A percentile compares a stretch with the other conserved stretches of the same genome.
phyloP scores from a whole-genome alignment of 1,140 invertebrate species.

The Musca domestica region DNA sequence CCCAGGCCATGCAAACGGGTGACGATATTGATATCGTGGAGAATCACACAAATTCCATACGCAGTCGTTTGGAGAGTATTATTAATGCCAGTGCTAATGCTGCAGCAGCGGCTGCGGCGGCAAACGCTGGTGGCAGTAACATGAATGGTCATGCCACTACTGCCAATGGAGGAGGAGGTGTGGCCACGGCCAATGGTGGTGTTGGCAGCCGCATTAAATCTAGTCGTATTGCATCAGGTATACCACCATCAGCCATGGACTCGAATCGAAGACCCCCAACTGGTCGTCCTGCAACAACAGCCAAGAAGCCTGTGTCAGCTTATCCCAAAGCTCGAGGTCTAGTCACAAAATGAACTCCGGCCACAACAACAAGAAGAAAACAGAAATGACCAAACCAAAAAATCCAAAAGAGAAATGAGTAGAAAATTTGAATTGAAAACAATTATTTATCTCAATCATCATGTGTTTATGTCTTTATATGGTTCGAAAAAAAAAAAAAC shows the following conservation, averaged over 20 bases:
- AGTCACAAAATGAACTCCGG: conserved; percentile 46
- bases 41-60: conserved; percentile 45
- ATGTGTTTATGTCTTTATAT: background rate
- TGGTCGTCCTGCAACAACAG: conserved; percentile 30
- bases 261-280: conserved; percentile 47
- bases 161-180: background rate
- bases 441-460: background rate
- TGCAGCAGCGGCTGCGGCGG: conserved; percentile 15
- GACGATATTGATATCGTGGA: conserved; percentile 65
- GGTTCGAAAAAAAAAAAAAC: background rate
- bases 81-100: conserved; percentile 46
- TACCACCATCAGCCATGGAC: conserved; percentile 37
- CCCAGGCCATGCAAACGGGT: conserved; percentile 70
- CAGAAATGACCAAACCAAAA: background rate
- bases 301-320: conserved; percentile 50
- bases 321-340: conserved; percentile 53
- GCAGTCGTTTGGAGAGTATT: conserved; percentile 49
- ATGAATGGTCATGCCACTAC: conserved; percentile 19
- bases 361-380: background rate
- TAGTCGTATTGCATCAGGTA: conserved; percentile 32
- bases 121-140: background rate
- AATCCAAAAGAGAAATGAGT: background rate
- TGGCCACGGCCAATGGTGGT: background rate
- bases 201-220: conserved; percentile 38
- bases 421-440: background rate